Percentiles rank a stretch among this genome's conserved stretches.
phyloP scores from a whole-genome alignment of 2,797 vertebrate genomes.

The Notoglanidium macrostoma region DNA sequence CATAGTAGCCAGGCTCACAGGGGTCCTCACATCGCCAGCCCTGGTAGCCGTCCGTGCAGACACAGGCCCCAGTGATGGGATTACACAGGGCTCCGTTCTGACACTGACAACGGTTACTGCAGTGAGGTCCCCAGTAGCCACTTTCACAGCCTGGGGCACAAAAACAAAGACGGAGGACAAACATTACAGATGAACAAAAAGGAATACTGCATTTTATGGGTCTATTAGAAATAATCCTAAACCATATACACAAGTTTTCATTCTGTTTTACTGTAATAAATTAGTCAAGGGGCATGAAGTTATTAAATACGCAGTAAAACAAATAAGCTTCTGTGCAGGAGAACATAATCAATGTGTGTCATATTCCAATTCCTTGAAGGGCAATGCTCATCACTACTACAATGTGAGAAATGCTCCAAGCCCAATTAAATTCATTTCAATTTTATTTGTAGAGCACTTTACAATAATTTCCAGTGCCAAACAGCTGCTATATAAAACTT shows the following conservation, averaged over 20 bases:
- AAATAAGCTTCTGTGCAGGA: neutral
- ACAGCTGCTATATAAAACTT: neutral
- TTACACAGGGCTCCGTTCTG: constrained; percentile 97
- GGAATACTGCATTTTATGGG: neutral
- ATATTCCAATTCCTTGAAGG: neutral
- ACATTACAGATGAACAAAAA: constrained; percentile 21
- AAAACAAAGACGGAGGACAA: neutral
- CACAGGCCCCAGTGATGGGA: constrained; percentile 98
- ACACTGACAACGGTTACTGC: constrained; percentile 98
- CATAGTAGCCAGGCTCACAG: constrained; percentile 88
- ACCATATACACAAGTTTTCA: neutral
- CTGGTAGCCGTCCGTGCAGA: constrained; percentile 92
- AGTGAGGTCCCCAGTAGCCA: constrained; percentile 97
- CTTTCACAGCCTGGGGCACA: constrained; percentile 88
- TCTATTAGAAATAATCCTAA: neutral
- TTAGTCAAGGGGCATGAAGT: constrained; percentile 13
- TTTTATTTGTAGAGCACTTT: constrained; percentile 1
- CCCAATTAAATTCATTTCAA: neutral
- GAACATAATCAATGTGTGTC: constrained; percentile 11
- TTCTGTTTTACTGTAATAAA: constrained; percentile 12
- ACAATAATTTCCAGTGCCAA: neutral
- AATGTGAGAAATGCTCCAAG: neutral
- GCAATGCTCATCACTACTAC: neutral
- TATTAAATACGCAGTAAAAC: constrained; percentile 20
- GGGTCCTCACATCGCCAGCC: constrained; percentile 98